Base-by-base conservation (phyloP, 64 coral and sea anemone species). In the Montipora foliosa region DNA sequence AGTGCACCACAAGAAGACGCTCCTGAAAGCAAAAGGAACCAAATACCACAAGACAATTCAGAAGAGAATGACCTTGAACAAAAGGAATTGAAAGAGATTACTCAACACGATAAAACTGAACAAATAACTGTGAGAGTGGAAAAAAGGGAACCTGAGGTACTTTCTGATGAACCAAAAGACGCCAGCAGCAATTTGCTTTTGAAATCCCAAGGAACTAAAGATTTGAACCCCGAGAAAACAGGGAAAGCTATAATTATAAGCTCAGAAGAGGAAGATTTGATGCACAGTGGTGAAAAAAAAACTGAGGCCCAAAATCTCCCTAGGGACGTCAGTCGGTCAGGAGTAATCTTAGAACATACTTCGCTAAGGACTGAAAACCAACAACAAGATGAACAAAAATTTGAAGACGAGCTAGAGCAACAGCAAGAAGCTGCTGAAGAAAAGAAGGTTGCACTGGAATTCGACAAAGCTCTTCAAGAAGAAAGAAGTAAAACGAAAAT, bases 191-290 rank as follows among this genome's bases (percentile, higher is more conserved):
- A 57, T 57, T 11, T 6, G 11, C 53, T 37, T 37, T 37, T 37
- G 29, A 57, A 57, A 67, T 21, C 59, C 81, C 44, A 47, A 17
- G 11, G 81, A 6, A 57, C 10, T 64, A 12, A 64, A 64, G 60
- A 64, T 15, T 64, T 64, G 60, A 3, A 3, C 11, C 3, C 60
- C 14, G 13, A 64, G 81, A 53, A 67, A 68, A 66, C 60, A 6
- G 44, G 44, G 19, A 37, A 46, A 8, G 19, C 15, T 14, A 62
- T 67, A 24, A 24, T 24, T 24, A 24, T 0, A 37, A 67, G 8
- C 16, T 10, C 81, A 67, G 81, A 83, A 47, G 59, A 83, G 11
- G 60, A 83, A 83, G 81, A 83, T 67, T 83, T 83, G 62, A 29
- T 45, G 5, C 44, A 44, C 37, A 83, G 37, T 3, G 2, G 13